Percentiles rank a stretch among this genome's conserved stretches.
Conservation (phyloP, 2,888 invertebrate species). For the Epirrhoe tristata region DNA sequence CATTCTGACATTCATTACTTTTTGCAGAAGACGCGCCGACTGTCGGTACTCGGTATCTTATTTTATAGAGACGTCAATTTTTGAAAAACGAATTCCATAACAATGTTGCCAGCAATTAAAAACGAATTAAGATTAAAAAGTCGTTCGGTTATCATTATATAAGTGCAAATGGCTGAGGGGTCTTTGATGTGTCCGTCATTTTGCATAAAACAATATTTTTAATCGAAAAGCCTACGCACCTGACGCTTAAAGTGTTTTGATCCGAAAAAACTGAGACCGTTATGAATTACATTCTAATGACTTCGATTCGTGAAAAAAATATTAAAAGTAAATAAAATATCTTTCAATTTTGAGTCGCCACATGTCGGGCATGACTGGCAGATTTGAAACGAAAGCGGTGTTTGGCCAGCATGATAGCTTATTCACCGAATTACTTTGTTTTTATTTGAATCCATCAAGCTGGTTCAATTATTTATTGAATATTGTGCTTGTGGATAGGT, state of each 20-base stretch:
- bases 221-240: constrained; percentile 61
- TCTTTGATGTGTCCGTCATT: constrained; percentile 55
- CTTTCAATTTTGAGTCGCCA: constrained; percentile 76
- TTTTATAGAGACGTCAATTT: constrained; percentile 34
- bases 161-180: constrained; percentile 51
- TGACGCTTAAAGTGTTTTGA: constrained; percentile 60
- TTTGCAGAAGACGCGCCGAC: constrained; percentile 29
- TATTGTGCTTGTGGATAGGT: constrained; percentile 8
- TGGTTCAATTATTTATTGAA: constrained; percentile 26
- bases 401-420: constrained; percentile 43
- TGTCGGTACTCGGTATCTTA: constrained; percentile 22
- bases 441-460: constrained; percentile 31
- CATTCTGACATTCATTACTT: constrained; percentile 37
- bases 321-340: constrained; percentile 65
- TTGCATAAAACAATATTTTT: constrained; percentile 61
- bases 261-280: constrained; percentile 71
- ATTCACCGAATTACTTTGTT: constrained; percentile 42
- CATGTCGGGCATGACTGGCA: constrained; percentile 81
- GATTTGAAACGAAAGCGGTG: constrained; percentile 41
- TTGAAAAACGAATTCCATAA: constrained; percentile 24
- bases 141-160: constrained; percentile 43
- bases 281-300: constrained; percentile 80
- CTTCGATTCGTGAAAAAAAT: constrained; percentile 69
- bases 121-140: constrained; percentile 52
- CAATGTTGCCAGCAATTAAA: constrained; percentile 46